Evolutionary conservation across 2,888 invertebrate species (phyloP).

Genomic region (Scaptomyza cyrtandrae): DNA sequence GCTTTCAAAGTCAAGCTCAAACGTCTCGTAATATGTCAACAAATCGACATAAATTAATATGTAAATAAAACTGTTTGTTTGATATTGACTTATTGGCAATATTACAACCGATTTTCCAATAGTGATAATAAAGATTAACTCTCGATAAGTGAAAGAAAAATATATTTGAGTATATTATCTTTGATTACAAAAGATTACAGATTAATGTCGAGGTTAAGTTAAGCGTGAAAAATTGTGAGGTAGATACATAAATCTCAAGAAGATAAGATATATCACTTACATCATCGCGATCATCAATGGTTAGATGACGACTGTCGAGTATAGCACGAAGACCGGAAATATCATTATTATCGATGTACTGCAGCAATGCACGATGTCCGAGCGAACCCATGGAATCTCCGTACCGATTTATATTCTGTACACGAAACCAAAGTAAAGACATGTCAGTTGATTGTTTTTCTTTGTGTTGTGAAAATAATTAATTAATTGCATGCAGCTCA

Average conservation of each 20-base stretch:
- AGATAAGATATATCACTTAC: constrained; percentile 84
- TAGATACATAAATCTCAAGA: background rate
- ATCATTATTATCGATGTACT: constrained; percentile 92
- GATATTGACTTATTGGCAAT: background rate
- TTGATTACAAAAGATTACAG: background rate
- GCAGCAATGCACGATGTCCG: constrained; percentile 92
- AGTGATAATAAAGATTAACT: constrained; percentile 1
- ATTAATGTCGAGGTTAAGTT: constrained; percentile 8
- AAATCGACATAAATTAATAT: background rate
- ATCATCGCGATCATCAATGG: constrained; percentile 95
- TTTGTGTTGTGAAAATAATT: constrained; percentile 24
- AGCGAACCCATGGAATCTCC: constrained; percentile 96
- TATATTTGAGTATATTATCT: background rate
- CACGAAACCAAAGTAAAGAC: constrained; percentile 16
- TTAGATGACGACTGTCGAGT: constrained; percentile 92
- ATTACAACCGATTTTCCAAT: constrained; percentile 4
- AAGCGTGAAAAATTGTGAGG: background rate
- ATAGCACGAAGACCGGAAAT: constrained; percentile 91
- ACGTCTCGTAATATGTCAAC: background rate
- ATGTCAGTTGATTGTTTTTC: constrained; percentile 1
- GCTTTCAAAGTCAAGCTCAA: background rate
- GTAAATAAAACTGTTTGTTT: background rate
- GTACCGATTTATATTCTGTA: constrained; percentile 91
- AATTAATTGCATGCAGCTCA: constrained; percentile 50
- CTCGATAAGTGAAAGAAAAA: background rate